Evolutionary conservation across 2,888 invertebrate species (phyloP).

Genomic region (Cataglyphis cursor): DNA sequence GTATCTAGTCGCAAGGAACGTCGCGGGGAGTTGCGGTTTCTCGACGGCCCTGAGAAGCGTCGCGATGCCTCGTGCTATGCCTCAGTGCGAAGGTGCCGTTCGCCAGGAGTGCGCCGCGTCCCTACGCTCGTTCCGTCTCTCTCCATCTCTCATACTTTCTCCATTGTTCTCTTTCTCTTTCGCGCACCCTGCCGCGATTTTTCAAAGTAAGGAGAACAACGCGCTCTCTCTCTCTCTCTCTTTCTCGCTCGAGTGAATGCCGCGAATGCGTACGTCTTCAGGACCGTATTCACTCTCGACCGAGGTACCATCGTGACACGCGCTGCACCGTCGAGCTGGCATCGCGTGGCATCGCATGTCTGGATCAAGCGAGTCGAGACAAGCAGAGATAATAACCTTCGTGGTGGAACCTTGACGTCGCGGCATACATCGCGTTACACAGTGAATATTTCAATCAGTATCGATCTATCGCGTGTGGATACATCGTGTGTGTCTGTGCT

Average conservation of each 20-base stretch:
- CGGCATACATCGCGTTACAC: constrained; percentile 61
- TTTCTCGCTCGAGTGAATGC: not conserved
- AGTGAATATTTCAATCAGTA: constrained; percentile 74
- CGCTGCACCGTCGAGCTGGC: constrained; percentile 20
- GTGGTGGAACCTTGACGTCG: constrained; percentile 64
- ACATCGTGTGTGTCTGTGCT: constrained; percentile 59
- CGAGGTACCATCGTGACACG: constrained; percentile 13
- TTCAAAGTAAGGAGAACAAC: constrained; percentile 18
- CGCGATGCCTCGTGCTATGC: constrained; percentile 71
- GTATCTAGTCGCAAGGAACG: constrained; percentile 2
- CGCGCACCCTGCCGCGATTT: constrained; percentile 10
- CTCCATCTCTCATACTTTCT: not conserved
- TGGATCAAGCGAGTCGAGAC: constrained; percentile 29
- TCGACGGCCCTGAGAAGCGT: constrained; percentile 69
- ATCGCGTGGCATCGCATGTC: constrained; percentile 39
- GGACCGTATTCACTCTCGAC: not conserved
- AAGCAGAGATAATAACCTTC: constrained; percentile 63
- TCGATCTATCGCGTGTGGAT: constrained; percentile 66
- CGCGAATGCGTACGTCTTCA: constrained; percentile 21
- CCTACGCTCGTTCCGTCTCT: constrained; percentile 22
- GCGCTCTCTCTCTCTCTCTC: not conserved
- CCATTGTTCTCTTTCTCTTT: not conserved
- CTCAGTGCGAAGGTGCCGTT: constrained; percentile 69
- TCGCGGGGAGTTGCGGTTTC: constrained; percentile 41
- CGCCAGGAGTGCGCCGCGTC: constrained; percentile 58